Percentiles rank a stretch among this genome's conserved stretches.
These are phyloP conservation scores for Scelioninae gen. 1 DNA, from an alignment of 2,888 invertebrate genomes.

Conservation along the genomic window DNA sequence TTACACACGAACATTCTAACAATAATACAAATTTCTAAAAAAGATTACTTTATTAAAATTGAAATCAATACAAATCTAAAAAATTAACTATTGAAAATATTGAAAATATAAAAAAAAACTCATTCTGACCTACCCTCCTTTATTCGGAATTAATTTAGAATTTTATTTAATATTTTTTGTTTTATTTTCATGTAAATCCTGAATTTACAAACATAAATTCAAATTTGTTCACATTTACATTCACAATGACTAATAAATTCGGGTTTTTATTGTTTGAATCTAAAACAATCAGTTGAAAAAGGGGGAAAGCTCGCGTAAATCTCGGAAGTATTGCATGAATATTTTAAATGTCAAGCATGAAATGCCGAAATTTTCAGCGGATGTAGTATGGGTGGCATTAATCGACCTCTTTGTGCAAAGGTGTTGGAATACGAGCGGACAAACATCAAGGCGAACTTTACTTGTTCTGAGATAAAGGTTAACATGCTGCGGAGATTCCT, in stretches of 20 bases:
- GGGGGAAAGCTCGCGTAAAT: conserved; percentile 6
- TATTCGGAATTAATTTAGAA: too few species aligned
- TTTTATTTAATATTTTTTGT: too few species aligned
- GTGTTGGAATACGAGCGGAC: conserved; percentile 54
- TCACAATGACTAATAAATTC: conserved; percentile 3
- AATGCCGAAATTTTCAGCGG: conserved; percentile 56
- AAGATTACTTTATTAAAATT: too few species aligned
- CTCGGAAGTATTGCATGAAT: conserved; percentile 40
- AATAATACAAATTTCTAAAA: too few species aligned
- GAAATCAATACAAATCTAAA: too few species aligned
- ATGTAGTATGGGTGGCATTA: conserved; percentile 55
- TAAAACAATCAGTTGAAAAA: conserved; percentile 14
- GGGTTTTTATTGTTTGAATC: not conserved
- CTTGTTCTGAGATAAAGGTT: conserved; percentile 78
- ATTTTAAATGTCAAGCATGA: conserved; percentile 59
- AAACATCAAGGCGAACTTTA: conserved; percentile 52
- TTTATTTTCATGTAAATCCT: too few species aligned
- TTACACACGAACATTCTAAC: too few species aligned
- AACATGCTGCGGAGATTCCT: conserved; percentile 70
- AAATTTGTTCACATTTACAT: conserved; percentile 16
- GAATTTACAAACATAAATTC: too few species aligned
- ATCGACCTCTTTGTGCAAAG: conserved; percentile 45
- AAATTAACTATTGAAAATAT: too few species aligned
- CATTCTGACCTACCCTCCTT: too few species aligned
- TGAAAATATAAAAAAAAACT: too few species aligned